phyloP scores from a whole-genome alignment of 2,888 invertebrate species.

The Mechanitis mazaeus region DNA sequence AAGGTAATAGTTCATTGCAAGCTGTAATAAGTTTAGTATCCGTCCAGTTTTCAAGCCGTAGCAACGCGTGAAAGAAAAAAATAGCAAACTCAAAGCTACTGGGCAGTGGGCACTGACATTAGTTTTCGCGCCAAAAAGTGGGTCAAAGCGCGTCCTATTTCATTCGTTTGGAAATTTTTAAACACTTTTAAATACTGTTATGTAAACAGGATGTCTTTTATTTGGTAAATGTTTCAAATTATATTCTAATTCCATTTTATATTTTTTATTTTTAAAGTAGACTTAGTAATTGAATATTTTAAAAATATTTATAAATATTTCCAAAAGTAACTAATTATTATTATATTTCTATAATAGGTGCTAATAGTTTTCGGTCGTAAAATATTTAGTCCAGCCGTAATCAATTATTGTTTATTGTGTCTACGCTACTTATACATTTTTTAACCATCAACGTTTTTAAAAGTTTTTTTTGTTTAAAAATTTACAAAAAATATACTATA shows the following conservation, averaged over 20 bases:
- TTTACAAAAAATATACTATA: too few species aligned
- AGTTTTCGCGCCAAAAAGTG: slow-evolving; percentile 56
- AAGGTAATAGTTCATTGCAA: slow-evolving; percentile 38
- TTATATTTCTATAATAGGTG: neutral
- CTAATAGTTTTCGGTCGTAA: slow-evolving; percentile 13
- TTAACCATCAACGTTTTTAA: neutral
- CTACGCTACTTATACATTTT: neutral
- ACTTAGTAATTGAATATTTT: neutral
- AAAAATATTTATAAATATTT: too few species aligned
- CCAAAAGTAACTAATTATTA: too few species aligned
- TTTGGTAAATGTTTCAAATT: slow-evolving; percentile 38
- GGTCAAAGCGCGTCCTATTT: slow-evolving; percentile 49
- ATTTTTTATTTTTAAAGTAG: slow-evolving; percentile 4
- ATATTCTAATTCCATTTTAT: slow-evolving; percentile 23
- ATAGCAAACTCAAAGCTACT: slow-evolving; percentile 35
- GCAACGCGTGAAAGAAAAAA: slow-evolving; percentile 40
- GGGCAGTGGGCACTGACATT: slow-evolving; percentile 43
- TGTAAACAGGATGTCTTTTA: slow-evolving; percentile 42
- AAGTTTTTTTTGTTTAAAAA: too few species aligned
- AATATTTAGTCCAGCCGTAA: slow-evolving; percentile 4
- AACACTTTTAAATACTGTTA: slow-evolving; percentile 33
- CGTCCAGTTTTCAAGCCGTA: slow-evolving; percentile 32
- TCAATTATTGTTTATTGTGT: neutral
- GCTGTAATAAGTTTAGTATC: slow-evolving; percentile 28
- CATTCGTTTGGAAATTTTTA: slow-evolving; percentile 31